A percentile compares a stretch with the other conserved stretches of the same genome.
These are phyloP conservation scores for Verasper variegatus DNA, from an alignment of 2,113 vertebrate genomes.

Conservation along the genomic window DNA sequence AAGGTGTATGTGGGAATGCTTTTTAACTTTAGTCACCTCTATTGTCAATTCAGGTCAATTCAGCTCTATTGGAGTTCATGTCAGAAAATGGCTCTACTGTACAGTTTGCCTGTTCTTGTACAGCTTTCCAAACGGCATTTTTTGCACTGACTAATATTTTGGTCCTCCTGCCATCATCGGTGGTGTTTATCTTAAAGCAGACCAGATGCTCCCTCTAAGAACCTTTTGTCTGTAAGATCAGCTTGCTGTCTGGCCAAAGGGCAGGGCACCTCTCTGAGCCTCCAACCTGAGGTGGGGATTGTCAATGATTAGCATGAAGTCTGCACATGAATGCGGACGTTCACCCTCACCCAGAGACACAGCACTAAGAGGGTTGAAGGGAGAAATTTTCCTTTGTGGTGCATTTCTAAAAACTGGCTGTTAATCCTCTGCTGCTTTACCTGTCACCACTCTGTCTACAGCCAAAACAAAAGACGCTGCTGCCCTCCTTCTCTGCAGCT, in stretches of 20 bases:
- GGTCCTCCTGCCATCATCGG: background rate
- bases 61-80: background rate
- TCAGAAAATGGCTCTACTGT: background rate
- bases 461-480: conserved; percentile 42
- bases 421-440: conserved; percentile 68
- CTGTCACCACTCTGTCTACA: conserved; percentile 61
- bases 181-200: conserved; percentile 3
- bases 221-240: background rate
- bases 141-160: background rate
- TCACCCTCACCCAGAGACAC: conserved; percentile 11
- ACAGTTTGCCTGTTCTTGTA: background rate
- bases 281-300: background rate
- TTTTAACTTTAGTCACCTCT: background rate
- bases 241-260: conserved; percentile 26
- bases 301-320: conserved; percentile 35
- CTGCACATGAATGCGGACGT: conserved; percentile 27
- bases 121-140: too few relatives aligned
- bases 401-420: conserved; percentile 27
- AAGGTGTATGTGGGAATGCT: conserved; percentile 2
- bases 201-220: background rate
- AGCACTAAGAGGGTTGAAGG: conserved; percentile 28
- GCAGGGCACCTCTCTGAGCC: conserved; percentile 4
- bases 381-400: conserved; percentile 57
- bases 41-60: background rate
- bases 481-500: conserved; percentile 33